phyloP scores from a whole-genome alignment of 2,888 invertebrate genomes.

The Thysanoteuthis rhombus region DNA sequence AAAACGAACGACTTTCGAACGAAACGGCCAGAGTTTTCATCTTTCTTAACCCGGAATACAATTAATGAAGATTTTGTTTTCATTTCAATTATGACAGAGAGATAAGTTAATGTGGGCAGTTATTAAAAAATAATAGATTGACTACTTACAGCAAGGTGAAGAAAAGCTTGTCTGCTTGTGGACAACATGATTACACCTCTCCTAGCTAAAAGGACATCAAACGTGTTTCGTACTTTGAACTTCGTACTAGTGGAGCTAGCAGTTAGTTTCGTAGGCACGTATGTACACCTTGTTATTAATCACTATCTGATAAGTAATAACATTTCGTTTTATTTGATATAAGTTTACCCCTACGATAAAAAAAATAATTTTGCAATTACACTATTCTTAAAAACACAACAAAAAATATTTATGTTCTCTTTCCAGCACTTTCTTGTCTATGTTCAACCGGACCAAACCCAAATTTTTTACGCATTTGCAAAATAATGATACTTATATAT shows the following conservation, averaged over 20 bases:
- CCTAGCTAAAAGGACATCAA: neutral
- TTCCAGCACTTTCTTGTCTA: too few species aligned
- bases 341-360: too few species aligned
- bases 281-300: too few species aligned
- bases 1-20: neutral
- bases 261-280: neutral
- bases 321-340: too few species aligned
- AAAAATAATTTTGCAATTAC: too few species aligned
- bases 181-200: neutral
- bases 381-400: too few species aligned
- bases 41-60: neutral
- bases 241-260: neutral
- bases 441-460: too few species aligned
- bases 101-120: neutral
- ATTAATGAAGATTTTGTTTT: neutral
- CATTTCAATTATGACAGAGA: neutral
- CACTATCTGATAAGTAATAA: too few species aligned
- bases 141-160: neutral
- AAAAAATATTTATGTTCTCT: too few species aligned
- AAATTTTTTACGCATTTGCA: too few species aligned
- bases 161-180: neutral
- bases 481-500: too few species aligned
- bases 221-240: neutral
- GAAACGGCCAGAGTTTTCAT: neutral
- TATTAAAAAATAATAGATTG: neutral